Evolutionary conservation across 2,888 invertebrate species (phyloP).

Genomic region (Dryomyza anilis): DNA sequence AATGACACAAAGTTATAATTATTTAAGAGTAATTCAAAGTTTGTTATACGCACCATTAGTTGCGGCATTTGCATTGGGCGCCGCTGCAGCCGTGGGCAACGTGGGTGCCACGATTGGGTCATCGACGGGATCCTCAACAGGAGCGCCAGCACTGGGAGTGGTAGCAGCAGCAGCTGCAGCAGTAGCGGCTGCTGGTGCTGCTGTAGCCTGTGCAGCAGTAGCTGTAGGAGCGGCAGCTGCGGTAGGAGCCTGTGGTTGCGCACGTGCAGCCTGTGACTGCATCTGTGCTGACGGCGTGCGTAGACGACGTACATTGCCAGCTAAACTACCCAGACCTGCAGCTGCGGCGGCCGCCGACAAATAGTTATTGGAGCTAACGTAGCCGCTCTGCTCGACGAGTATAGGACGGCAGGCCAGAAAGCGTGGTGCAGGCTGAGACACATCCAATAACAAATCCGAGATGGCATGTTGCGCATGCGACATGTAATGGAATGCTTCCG

Average conservation of each 20-base stretch:
- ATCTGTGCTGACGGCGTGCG: conserved; percentile 31
- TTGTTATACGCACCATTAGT: conserved; percentile 29
- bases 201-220: conserved; percentile 35
- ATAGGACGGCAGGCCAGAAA: conserved; percentile 74
- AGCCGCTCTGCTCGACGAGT: conserved; percentile 70
- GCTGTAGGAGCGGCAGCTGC: conserved; percentile 29
- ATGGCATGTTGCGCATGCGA: conserved; percentile 88
- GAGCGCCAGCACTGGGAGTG: conserved; percentile 37
- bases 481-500: conserved; percentile 82
- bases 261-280: conserved; percentile 38
- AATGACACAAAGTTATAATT: too few relatives aligned
- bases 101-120: conserved; percentile 44
- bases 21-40: too few relatives aligned
- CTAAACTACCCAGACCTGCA: conserved; percentile 13
- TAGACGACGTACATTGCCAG: conserved; percentile 1
- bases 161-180: conserved; percentile 29
- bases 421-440: conserved; percentile 71
- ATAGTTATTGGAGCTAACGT: conserved; percentile 59
- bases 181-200: conserved; percentile 29
- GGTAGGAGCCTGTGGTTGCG: conserved; percentile 31
- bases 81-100: background rate
- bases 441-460: conserved; percentile 82
- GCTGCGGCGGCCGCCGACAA: conserved; percentile 42
- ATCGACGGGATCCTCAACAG: conserved; percentile 51
- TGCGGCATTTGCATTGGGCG: conserved; percentile 10